Base-by-base conservation (phyloP, 1,140 invertebrate genomes). In the Choristoneura fumiferana region DNA sequence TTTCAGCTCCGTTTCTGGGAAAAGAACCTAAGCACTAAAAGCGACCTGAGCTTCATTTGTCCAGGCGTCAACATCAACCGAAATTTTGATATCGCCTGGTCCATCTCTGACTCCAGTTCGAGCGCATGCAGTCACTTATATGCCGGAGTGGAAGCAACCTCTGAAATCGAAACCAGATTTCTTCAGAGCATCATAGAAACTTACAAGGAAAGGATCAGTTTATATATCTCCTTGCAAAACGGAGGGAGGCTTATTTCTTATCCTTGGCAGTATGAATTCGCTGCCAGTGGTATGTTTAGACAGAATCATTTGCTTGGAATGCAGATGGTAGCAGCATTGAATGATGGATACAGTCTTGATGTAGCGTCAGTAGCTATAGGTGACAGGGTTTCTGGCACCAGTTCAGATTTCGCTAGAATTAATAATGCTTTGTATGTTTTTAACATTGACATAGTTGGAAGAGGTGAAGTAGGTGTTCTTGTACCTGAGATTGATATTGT, bases 61-160 rank as follows among this genome's bases (percentile, higher is more conserved):
- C 81, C 81, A 5, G 83, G 83, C 9, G 83, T 81, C 1, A 83
- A 86, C 45, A 73, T 86, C 13, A 80, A 86, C 38, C 61, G 83
- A 0, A 86, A 86, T 33, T 86, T 84, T 15, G 74, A 81, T 33
- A 65, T 83, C 6, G 76, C 75, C 33, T 84, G 80, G 79, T 54
- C 57, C 0, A 37, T 63, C 10, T 83, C 77, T 4, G 81, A 77
- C 54, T 74, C 79, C 8, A 84, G 81, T 33, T 74, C 78, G 6
- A 86, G 81, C 59, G 76, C 81, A 8, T 86, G 83, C 58, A 84
- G 81, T 17, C 76, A 81, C 33, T 12, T 83, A 4, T 86, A 75
- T 35, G 71, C 60, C 34, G 83, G 83, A 0, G 45, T 59, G 4
- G 68, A 63, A 13, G 49, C 76, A 12, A 76, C 78, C 58, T 84